Evolutionary conservation across 1,140 invertebrate genomes (phyloP), one percentile per base, ranked within the genome.

Genomic region (Brachionus koreanus): DNA sequence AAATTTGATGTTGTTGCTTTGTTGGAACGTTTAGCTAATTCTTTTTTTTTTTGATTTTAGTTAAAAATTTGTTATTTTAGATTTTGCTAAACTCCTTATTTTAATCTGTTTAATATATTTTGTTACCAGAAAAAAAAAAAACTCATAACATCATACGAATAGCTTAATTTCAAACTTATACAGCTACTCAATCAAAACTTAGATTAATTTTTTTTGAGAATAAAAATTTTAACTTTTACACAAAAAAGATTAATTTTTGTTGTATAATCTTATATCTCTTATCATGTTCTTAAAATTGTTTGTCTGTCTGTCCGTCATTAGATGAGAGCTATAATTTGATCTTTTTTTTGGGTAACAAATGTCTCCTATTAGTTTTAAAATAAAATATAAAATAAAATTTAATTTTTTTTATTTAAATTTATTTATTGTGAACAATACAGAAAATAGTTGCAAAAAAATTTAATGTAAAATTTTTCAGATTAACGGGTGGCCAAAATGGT

Each of bases 31-130:
- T 65, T 65, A 65, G 63, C 33, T 65, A 33, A 65, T 33, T 65
- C n/a, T 65, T 63, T 65, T 65, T 65, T 65, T 37, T 65, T 65
- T 37, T 65, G 25, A 29, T 65, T 65, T 65, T 65, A 33, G 33
- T 33, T 65, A 33, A 33, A 65, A 65, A 65, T 65, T 65, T 65
- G 63, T 65, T 65, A 65, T 65, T 65, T 65, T 65, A 65, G 63
- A 65, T 65, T 65, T 65, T 65, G 25, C 63, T 65, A 33, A 37
- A 33, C 33, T 5, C 33, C 33, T 33, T 65, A 65, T 65, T 65
- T 65, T 65, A 65, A 65, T 65, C 63, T 65, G 63, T 65, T 65
- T 65, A 65, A 65, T 65, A 65, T 65, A 33, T 65, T 65, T 65
- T 65, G 63, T 33, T 65, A 65, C 63, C 25, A 33, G 25, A 12